These are phyloP conservation scores for Atethmia centrago DNA, from an alignment of 2,888 invertebrate genomes.

Conservation along the genomic window DNA sequence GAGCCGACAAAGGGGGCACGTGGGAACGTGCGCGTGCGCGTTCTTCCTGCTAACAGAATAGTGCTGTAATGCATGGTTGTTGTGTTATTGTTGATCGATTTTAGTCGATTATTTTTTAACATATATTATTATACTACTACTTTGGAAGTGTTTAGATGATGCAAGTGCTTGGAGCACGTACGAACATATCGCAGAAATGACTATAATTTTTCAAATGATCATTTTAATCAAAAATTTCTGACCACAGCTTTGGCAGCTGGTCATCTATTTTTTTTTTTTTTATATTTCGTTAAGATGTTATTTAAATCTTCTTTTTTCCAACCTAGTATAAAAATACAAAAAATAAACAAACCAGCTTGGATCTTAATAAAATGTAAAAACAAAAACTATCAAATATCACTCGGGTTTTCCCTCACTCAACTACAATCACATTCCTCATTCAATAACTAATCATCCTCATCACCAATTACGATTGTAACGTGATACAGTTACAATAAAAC, in stretches of 20 bases:
- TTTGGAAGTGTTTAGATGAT: conserved; percentile 50
- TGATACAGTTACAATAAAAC: conserved; percentile 43
- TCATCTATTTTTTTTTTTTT: not conserved
- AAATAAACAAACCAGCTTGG: too few relatives aligned
- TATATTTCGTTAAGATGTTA: too few relatives aligned
- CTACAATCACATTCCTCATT: conserved; percentile 1
- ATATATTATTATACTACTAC: conserved; percentile 64
- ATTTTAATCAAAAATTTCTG: conserved; percentile 22
- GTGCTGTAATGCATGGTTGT: conserved; percentile 82
- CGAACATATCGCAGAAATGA: conserved; percentile 37
- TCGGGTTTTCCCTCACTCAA: not conserved
- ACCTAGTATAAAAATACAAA: too few relatives aligned
- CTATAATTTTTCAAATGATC: conserved; percentile 35
- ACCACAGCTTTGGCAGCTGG: not conserved
- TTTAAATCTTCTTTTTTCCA: too few relatives aligned
- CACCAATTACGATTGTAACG: conserved; percentile 43
- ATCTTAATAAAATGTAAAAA: too few relatives aligned
- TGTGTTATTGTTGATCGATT: conserved; percentile 81
- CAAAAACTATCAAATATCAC: not conserved
- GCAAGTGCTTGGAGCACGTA: conserved; percentile 49
- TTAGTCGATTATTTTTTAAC: conserved; percentile 73
- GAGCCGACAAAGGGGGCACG: conserved; percentile 88
- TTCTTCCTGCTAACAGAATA: conserved; percentile 80
- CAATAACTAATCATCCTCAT: conserved; percentile 28
- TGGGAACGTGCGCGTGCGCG: conserved; percentile 88